Evolutionary conservation across 2,797 vertebrate genomes (phyloP).

Genomic region (Thaleichthys pacificus): DNA sequence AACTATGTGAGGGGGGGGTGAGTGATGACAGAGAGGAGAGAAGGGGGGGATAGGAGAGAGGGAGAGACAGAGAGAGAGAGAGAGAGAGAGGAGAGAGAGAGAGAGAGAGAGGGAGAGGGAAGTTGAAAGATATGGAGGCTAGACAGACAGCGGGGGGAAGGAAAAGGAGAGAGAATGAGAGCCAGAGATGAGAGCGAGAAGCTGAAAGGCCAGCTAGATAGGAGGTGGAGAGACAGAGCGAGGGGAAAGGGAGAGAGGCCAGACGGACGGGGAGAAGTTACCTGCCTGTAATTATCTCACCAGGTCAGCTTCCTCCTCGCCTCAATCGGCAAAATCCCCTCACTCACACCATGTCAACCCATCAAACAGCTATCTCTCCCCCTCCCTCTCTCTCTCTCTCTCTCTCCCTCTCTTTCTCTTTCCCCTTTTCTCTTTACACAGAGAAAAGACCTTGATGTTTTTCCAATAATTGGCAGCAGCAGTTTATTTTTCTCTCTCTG

Average conservation of each 20-base stretch:
- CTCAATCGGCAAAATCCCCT: slow-evolving; percentile 49
- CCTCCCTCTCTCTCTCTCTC: slow-evolving; percentile 18
- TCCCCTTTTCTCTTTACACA: slow-evolving; percentile 55
- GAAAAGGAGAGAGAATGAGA: slow-evolving; percentile 46
- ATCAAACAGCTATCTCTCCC: slow-evolving; percentile 55
- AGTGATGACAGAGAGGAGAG: slow-evolving; percentile 31
- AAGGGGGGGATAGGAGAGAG: not conserved
- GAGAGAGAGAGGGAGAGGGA: not conserved
- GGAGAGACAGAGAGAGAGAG: not conserved
- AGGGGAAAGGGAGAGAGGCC: slow-evolving; percentile 29
- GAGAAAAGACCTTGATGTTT: slow-evolving; percentile 85
- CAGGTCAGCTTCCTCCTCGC: slow-evolving; percentile 56
- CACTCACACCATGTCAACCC: slow-evolving; percentile 55
- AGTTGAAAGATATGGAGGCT: not conserved
- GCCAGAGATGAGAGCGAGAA: slow-evolving; percentile 38
- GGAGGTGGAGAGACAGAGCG: not conserved
- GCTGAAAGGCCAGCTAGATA: slow-evolving; percentile 21
- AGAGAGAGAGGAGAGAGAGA: slow-evolving; percentile 31
- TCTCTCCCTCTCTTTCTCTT: slow-evolving; percentile 29
- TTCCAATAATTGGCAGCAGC: slow-evolving; percentile 94
- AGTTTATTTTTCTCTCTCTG: slow-evolving; percentile 70
- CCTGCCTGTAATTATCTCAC: slow-evolving; percentile 65
- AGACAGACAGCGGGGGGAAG: slow-evolving; percentile 18
- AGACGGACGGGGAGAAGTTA: slow-evolving; percentile 47
- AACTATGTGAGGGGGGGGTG: too few relatives aligned